Evolutionary conservation across 2,113 vertebrate genomes (phyloP).

Genomic region (Arizona elegans): DNA sequence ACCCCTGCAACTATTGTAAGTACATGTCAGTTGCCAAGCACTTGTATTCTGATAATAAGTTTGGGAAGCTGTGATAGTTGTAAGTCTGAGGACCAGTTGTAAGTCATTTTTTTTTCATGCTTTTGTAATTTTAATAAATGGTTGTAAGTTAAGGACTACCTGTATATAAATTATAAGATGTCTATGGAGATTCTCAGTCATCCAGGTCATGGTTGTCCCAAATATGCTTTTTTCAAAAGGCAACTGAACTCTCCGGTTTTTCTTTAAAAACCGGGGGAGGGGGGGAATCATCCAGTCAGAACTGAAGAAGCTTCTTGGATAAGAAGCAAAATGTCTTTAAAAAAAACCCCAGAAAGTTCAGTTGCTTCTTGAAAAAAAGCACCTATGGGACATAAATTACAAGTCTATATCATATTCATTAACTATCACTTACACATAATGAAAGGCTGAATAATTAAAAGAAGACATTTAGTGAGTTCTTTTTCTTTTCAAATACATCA

Average conservation of each 20-base stretch:
- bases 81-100: not conserved
- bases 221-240: too few relatives aligned
- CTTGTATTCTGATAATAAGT: not conserved
- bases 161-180: conserved; percentile 1
- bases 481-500: not conserved
- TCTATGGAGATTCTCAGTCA: too few relatives aligned
- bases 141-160: not conserved
- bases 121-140: not conserved
- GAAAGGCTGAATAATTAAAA: not conserved
- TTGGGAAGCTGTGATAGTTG: not conserved
- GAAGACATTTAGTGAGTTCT: not conserved
- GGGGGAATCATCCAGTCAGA: too few relatives aligned
- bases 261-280: too few relatives aligned
- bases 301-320: too few relatives aligned
- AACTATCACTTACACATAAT: not conserved
- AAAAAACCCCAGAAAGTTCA: too few relatives aligned
- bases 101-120: not conserved
- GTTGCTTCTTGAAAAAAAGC: too few relatives aligned
- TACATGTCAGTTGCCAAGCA: not conserved
- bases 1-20: not conserved
- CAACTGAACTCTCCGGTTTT: too few relatives aligned
- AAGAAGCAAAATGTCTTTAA: too few relatives aligned
- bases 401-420: not conserved
- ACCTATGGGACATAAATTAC: not conserved
- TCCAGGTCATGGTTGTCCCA: too few relatives aligned